Percentiles rank a stretch among this genome's conserved stretches.
Evolutionary conservation across 2,888 invertebrate genomes (phyloP).

Genomic region (Apomyelois bistriatella): DNA sequence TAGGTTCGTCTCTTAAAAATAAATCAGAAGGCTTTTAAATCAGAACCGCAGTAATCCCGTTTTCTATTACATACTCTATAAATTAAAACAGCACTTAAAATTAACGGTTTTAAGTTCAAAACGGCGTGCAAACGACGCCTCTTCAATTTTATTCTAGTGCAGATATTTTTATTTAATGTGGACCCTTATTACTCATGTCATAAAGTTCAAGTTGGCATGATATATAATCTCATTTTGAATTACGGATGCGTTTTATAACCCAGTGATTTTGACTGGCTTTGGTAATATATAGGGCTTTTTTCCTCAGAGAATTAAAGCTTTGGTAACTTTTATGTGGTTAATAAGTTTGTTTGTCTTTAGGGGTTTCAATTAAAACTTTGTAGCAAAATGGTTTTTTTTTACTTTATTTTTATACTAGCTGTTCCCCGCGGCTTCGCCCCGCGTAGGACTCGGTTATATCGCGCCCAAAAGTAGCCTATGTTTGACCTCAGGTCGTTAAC

Average conservation of each 20-base stretch:
- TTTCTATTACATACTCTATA: constrained; percentile 37
- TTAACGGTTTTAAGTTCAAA: constrained; percentile 34
- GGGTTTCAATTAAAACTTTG: too few relatives aligned
- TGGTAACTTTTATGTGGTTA: constrained; percentile 1
- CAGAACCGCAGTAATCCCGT: constrained; percentile 49
- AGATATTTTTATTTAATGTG: constrained; percentile 34
- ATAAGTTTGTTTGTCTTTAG: neutral
- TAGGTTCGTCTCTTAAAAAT: constrained; percentile 57
- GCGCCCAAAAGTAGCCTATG: too few relatives aligned
- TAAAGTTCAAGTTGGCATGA: constrained; percentile 40
- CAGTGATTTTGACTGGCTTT: constrained; percentile 16
- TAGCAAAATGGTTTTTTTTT: too few relatives aligned
- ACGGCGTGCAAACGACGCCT: constrained; percentile 19
- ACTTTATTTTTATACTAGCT: too few relatives aligned
- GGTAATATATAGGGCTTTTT: constrained; percentile 14
- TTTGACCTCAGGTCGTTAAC: too few relatives aligned
- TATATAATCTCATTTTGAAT: constrained; percentile 25
- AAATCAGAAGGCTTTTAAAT: constrained; percentile 62
- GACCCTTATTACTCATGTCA: constrained; percentile 37
- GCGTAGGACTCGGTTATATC: too few relatives aligned
- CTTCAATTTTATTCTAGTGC: constrained; percentile 27
- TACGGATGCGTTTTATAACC: constrained; percentile 21
- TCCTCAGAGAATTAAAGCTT: neutral
- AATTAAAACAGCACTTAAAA: constrained; percentile 40
- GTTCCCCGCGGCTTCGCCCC: too few relatives aligned